Conservation (phyloP, 2,113 vertebrate genomes). For the Peromyscus californicus region DNA sequence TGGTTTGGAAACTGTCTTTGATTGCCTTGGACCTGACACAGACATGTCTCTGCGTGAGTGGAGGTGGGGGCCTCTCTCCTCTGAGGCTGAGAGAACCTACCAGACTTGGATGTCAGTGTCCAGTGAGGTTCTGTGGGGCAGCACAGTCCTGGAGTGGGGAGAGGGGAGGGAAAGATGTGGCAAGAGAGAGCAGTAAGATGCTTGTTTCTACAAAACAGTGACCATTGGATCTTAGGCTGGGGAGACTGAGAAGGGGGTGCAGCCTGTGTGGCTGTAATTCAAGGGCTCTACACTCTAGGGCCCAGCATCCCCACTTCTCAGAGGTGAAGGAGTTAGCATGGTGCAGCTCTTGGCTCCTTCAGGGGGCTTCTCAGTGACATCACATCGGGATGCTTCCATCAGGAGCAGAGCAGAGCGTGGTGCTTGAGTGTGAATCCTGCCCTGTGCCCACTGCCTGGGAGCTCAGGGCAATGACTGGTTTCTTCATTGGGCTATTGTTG, state of each 20-base stretch:
- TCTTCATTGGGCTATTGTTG: not conserved
- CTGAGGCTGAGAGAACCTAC: not conserved
- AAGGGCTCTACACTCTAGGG: not conserved
- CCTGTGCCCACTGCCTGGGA: not conserved
- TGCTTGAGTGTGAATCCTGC: too few species aligned
- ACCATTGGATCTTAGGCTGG: fast-evolving
- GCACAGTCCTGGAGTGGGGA: fast-evolving
- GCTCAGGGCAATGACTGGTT: fast-evolving
- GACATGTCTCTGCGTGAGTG: not conserved
- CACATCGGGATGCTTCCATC: too few species aligned
- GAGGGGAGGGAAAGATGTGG: fast-evolving
- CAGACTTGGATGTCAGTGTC: not conserved
- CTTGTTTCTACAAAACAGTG: not conserved
- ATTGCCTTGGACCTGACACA: not conserved
- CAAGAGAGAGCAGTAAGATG: not conserved
- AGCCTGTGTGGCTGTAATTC: fast-evolving
- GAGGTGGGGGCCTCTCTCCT: not conserved
- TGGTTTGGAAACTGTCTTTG: not conserved
- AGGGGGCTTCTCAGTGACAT: fast-evolving
- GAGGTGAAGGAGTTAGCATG: fast-evolving
- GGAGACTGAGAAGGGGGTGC: fast-evolving
- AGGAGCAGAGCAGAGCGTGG: fast-evolving
- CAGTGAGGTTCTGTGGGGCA: not conserved
- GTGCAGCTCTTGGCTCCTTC: too few species aligned
- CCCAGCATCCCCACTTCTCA: fast-evolving